phyloP scores from a whole-genome alignment of 2,113 vertebrate genomes.

The Phasianus colchicus region DNA sequence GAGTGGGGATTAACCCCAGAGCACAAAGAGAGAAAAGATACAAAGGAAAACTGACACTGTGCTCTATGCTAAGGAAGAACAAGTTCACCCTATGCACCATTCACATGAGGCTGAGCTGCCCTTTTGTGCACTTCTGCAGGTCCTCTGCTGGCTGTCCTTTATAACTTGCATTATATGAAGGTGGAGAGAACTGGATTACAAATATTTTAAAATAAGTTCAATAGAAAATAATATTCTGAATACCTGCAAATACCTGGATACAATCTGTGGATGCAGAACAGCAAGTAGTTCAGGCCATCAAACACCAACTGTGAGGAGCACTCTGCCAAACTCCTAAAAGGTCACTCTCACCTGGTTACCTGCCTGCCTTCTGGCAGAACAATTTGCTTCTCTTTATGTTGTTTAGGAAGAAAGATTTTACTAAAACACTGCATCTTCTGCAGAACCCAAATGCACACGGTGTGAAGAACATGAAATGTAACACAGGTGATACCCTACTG shows the following conservation, averaged over 20 bases:
- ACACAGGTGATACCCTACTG: rapidly evolving
- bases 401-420: background rate
- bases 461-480: background rate
- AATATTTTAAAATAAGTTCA: background rate
- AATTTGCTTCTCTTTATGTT: background rate
- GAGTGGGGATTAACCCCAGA: background rate
- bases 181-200: background rate
- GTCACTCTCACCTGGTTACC: background rate
- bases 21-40: background rate
- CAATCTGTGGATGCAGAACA: background rate
- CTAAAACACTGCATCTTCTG: background rate
- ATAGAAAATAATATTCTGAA: background rate
- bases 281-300: background rate
- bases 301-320: background rate
- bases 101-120: background rate
- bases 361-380: background rate
- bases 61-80: background rate
- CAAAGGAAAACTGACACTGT: background rate
- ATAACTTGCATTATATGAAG: background rate
- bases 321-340: background rate
- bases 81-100: background rate
- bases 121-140: background rate
- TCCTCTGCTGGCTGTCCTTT: background rate
- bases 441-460: background rate
- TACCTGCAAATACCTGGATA: background rate